Conservation (phyloP, 92 coral and sea anemone species). For the Nematostella vectensis region DNA sequence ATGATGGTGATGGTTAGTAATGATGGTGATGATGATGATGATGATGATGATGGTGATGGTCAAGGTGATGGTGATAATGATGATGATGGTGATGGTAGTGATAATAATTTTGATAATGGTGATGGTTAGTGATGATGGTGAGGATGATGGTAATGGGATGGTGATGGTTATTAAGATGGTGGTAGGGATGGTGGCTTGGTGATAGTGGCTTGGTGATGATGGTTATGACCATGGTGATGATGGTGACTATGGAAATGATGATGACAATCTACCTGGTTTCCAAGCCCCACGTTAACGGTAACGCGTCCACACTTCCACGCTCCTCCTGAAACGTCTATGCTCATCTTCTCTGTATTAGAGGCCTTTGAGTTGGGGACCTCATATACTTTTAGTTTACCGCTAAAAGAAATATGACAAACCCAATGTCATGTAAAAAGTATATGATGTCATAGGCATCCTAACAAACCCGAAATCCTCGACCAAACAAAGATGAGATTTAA, state of each 20-base stretch:
- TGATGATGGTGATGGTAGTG: too few species aligned
- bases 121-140: neutral
- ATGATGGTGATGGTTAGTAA: too few species aligned
- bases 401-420: neutral
- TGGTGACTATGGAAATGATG: too few species aligned
- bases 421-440: neutral
- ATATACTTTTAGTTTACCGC: slow-evolving; percentile 41
- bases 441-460: too few species aligned
- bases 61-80: too few species aligned
- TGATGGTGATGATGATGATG: neutral
- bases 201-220: too few species aligned
- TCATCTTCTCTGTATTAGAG: neutral
- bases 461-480: too few species aligned
- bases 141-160: neutral
- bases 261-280: slow-evolving; percentile 44
- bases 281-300: slow-evolving; percentile 42
- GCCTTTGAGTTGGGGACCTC: slow-evolving; percentile 42
- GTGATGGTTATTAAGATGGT: too few species aligned
- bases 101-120: too few species aligned
- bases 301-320: slow-evolving; percentile 55
- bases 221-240: neutral
- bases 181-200: too few species aligned
- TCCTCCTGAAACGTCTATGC: slow-evolving; percentile 25
- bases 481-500: too few species aligned
- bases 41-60: too few species aligned